Percentiles rank a stretch among this genome's conserved stretches.
Evolutionary conservation across 2,113 vertebrate species (phyloP).

Genomic region (Dolichotis patagonum): DNA sequence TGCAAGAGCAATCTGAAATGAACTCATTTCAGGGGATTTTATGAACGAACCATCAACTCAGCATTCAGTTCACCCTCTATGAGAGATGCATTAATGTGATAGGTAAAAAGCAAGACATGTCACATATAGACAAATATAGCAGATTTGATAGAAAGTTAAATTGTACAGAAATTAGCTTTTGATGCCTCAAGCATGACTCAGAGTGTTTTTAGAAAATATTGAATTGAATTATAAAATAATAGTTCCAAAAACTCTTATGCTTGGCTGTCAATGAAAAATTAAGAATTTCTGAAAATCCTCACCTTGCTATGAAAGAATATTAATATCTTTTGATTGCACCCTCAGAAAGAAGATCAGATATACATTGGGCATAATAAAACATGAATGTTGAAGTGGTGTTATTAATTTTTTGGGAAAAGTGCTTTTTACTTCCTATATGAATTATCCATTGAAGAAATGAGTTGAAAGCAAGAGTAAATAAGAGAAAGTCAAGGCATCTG

Average conservation of each 20-base stretch:
- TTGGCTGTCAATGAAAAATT: constrained; percentile 1
- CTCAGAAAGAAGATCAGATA: neutral
- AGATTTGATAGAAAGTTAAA: neutral
- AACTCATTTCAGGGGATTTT: constrained; percentile 40
- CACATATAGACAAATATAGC: neutral
- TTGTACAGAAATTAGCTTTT: neutral
- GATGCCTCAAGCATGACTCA: neutral
- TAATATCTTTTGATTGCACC: neutral
- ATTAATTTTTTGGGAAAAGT: neutral
- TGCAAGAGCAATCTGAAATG: constrained; percentile 27
- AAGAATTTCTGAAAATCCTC: constrained; percentile 11
- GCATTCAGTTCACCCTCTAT: neutral
- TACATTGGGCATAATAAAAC: neutral
- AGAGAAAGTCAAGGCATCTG: neutral
- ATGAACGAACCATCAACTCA: constrained; percentile 8
- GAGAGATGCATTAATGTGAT: neutral
- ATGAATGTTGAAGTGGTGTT: neutral
- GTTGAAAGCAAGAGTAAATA: neutral
- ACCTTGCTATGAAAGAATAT: neutral
- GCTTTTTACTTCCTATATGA: neutral
- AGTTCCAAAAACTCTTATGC: neutral
- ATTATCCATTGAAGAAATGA: neutral
- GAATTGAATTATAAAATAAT: constrained; percentile 30
- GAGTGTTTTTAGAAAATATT: constrained; percentile 7
- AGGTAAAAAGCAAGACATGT: neutral